Base-by-base conservation (phyloP, 2,888 invertebrate genomes). In the Callinectes sapidus region DNA sequence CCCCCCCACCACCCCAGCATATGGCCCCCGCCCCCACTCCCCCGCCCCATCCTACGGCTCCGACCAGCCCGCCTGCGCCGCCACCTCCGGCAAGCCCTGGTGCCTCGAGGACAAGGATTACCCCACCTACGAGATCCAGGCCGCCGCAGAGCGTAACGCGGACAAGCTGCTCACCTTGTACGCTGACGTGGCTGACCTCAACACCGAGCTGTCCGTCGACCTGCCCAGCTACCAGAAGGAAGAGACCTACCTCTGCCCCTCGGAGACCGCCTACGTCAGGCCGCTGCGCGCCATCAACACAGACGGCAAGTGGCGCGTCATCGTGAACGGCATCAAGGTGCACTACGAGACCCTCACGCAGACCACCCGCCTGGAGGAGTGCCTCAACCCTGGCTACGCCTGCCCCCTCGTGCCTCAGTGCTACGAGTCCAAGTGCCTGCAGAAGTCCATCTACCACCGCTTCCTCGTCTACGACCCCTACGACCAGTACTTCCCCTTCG, bases 401-500 rank as follows among this genome's bases (percentile, higher is more conserved):
- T 95, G 95, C 42, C 95, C 95, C 14, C 92, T 95, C 88, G 94
- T 95, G 71, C 95, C 95, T 8, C 32, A 54, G 61, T 95, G 95
- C 94, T 95, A 95, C 93, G 94, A 94, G 42, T 94, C 95, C 90
- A 94, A 94, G 86, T 95, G 95, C 90, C 90, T 95, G 81, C 95
- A 95, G 94, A 95, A 95, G 93, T 94, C 93, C 91, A 93, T 95
- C 87, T 95, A 95, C 93, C 95, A 95, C 92, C 94, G 95, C 39
- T 95, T 95, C 94, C 93, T 95, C 89, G 94, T 95, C 91, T 95
- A 94, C 92, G 95, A 95, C 91, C 94, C 95, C n/a, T 95, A 95
- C 89, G 95, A 95, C 90, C 93, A 95, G 86, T 95, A 95, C 94
- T 95, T 95, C 92, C 95, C 95, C 32, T 95, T 95, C 94, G 94